These are phyloP conservation scores for Hydrotaea diabolus DNA, from an alignment of 2,888 invertebrate species.

Conservation along the genomic window DNA sequence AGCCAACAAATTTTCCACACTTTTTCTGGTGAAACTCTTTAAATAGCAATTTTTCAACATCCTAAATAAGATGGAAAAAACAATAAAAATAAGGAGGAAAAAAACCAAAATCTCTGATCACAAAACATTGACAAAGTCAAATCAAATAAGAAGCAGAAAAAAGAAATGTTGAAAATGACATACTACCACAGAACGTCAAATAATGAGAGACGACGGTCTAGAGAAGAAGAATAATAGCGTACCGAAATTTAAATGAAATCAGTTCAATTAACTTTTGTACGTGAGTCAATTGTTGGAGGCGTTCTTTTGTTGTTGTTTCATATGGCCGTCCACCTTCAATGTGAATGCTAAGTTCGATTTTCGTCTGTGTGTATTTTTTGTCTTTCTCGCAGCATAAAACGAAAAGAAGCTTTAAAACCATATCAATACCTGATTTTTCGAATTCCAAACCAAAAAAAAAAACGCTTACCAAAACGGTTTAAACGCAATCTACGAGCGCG, in stretches of 20 bases:
- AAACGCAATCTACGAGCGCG: neutral
- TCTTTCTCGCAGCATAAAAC: neutral
- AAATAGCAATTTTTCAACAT: neutral
- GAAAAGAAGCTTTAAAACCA: neutral
- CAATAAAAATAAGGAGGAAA: too few relatives aligned
- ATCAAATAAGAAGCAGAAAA: conserved; percentile 15
- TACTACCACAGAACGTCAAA: conserved; percentile 10
- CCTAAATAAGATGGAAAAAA: conserved; percentile 5
- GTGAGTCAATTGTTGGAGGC: conserved; percentile 63
- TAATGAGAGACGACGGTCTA: neutral
- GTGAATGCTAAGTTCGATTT: neutral
- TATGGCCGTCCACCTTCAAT: neutral
- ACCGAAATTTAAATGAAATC: conserved; percentile 59
- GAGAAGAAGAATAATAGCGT: neutral
- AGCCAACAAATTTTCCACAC: neutral
- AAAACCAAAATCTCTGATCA: neutral
- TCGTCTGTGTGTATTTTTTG: neutral
- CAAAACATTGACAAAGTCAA: conserved; percentile 9
- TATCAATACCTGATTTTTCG: neutral
- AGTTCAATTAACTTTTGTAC: conserved; percentile 68
- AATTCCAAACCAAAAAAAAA: too few relatives aligned
- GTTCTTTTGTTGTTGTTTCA: conserved; percentile 45
- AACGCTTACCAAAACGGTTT: too few relatives aligned
- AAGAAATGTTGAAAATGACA: conserved; percentile 36
- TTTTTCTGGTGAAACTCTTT: neutral